These are phyloP conservation scores for Cladopsammia gracilis DNA, from an alignment of 64 coral and sea anemone species.

Conservation along the genomic window DNA sequence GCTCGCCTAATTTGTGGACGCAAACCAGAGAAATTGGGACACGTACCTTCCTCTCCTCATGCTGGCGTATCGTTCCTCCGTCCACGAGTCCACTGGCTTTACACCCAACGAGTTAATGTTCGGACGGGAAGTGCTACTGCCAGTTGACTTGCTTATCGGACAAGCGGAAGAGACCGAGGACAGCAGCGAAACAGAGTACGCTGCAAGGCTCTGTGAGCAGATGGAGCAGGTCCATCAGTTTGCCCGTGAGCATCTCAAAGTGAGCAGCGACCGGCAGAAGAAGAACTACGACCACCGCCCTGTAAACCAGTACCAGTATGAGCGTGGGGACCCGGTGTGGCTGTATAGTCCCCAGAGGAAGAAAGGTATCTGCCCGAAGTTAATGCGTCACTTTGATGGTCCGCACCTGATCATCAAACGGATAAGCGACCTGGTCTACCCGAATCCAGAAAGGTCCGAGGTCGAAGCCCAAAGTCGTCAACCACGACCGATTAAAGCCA, in stretches of 20 bases:
- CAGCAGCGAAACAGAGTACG: neutral
- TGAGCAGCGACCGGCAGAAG: neutral
- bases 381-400: constrained; percentile 27
- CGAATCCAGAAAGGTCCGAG: neutral
- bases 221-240: constrained; percentile 25
- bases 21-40: constrained; percentile 53
- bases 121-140: neutral
- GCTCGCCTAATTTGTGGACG: constrained; percentile 19
- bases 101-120: neutral
- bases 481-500: neutral
- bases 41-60: constrained; percentile 32
- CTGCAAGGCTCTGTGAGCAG: neutral
- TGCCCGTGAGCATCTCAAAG: constrained; percentile 28
- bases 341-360: constrained; percentile 49
- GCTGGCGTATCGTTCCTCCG: constrained; percentile 23
- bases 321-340: constrained; percentile 37
- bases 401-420: constrained; percentile 43
- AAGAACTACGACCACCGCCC: constrained; percentile 6
- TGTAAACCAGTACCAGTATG: neutral
- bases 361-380: constrained; percentile 44
- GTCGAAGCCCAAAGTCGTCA: constrained; percentile 18
- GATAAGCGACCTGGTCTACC: constrained; percentile 34
- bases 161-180: neutral
- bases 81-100: neutral
- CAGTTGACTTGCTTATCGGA: constrained; percentile 7